phyloP scores from a whole-genome alignment of 2,888 invertebrate genomes.

The Eulithis testata region DNA sequence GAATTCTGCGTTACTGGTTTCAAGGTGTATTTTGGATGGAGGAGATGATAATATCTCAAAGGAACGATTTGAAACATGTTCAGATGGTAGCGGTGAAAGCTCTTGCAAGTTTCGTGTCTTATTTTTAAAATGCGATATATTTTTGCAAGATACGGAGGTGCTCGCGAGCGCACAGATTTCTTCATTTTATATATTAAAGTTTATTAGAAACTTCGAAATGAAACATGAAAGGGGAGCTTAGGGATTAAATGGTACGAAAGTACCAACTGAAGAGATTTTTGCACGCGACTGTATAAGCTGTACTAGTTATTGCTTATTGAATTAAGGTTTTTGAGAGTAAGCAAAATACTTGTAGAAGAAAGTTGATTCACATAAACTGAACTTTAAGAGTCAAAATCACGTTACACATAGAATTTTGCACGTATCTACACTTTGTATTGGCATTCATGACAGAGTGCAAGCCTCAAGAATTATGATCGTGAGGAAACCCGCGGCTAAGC shows the following conservation, averaged over 20 bases:
- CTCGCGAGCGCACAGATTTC: slow-evolving; percentile 48
- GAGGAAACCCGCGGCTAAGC: neutral
- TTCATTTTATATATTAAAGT: slow-evolving; percentile 52
- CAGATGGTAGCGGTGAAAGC: slow-evolving; percentile 75
- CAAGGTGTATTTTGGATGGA: slow-evolving; percentile 50
- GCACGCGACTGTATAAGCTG: slow-evolving; percentile 17
- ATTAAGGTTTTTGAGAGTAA: neutral
- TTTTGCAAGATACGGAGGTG: slow-evolving; percentile 55
- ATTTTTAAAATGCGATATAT: slow-evolving; percentile 78
- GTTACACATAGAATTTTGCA: no score
- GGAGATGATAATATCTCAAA: slow-evolving; percentile 56
- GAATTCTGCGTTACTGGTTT: slow-evolving; percentile 1
- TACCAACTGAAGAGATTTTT: slow-evolving; percentile 16
- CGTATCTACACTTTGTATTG: no score
- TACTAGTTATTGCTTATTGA: neutral
- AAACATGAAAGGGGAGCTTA: slow-evolving; percentile 44
- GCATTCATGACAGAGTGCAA: no score
- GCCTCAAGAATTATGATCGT: neutral
- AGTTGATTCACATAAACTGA: no score
- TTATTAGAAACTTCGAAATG: slow-evolving; percentile 51
- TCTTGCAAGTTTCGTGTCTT: slow-evolving; percentile 75
- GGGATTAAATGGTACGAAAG: slow-evolving; percentile 26
- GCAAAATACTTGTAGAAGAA: neutral
- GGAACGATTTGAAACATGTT: slow-evolving; percentile 76
- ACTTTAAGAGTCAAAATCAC: no score